Evolutionary conservation across 2,888 invertebrate species (phyloP), one percentile per base, ranked within the genome.

Genomic region (Clanis bilineata): DNA sequence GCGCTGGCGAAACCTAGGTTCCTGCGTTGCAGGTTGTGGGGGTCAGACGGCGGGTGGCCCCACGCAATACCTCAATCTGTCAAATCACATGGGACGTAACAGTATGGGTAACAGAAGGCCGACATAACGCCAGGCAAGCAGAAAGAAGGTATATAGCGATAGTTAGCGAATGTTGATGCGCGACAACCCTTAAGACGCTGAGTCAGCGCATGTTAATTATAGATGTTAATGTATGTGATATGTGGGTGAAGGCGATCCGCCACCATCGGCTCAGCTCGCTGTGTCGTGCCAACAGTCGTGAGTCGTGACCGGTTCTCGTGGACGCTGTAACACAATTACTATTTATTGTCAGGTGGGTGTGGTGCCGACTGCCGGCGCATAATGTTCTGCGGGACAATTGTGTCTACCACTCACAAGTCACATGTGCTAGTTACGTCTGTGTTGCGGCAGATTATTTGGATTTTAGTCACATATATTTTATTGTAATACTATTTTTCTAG

Each of bases 231-330:
- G 28, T 51, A 18, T 51, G 15, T 39, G 69, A 72, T 76, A 84
- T 73, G 82, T 86, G 73, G 85, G 87, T 85, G 86, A 87, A 87
- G 86, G 86, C 77, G 74, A 83, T 63, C 84, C 63, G 65, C 18
- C 51, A 18, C 28, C 51, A 32, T 51, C 51, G 51, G 18, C 7
- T 44, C 32, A 18, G 51, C 51, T 32, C 51, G 51, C 32, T n/a
- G 44, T 22, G 10, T 6, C 41, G 41, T 41, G 41, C 41, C 18
- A 32, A 51, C 51, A 9, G 18, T 32, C 51, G 28, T 32, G 18
- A 9, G 18, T 32, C 51, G 28, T 32, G 18, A 51, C 51, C 51
- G 51, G 51, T 51, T 51, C 51, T 32, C 32, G 28, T 15, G 51
- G 51, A 28, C 51, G 28, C 28, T 28, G 51, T 51, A 32, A 51